Conservation (phyloP, 2,888 invertebrate species). For the Tetheella fluctuosa region DNA sequence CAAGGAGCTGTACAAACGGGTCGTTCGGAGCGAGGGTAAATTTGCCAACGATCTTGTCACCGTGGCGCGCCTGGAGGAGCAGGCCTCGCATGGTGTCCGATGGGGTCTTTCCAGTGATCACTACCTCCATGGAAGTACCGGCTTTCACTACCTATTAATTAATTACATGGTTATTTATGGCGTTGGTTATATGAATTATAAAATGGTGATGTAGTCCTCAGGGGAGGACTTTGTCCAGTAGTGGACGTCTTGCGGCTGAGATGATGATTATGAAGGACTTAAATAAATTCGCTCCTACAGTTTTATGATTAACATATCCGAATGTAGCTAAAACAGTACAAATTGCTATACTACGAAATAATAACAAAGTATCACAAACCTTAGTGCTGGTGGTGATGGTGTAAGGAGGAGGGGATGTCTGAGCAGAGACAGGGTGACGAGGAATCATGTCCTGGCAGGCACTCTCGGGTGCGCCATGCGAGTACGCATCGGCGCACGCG, state of each 20-base stretch:
- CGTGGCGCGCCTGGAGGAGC: slow-evolving; percentile 86
- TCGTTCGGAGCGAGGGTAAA: slow-evolving; percentile 83
- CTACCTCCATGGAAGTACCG: slow-evolving; percentile 77
- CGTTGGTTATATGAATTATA: slow-evolving; percentile 36
- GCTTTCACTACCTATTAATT: slow-evolving; percentile 61
- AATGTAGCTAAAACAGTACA: no score
- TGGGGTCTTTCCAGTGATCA: slow-evolving; percentile 74
- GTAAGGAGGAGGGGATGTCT: slow-evolving; percentile 85
- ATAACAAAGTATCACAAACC: slow-evolving; percentile 36
- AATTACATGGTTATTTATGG: slow-evolving; percentile 9
- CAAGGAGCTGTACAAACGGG: slow-evolving; percentile 76
- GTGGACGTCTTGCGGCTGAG: no score
- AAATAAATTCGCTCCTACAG: no score
- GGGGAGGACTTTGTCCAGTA: no score
- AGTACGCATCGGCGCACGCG: slow-evolving; percentile 76
- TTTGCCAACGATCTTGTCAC: slow-evolving; percentile 85
- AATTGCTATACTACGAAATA: neutral
- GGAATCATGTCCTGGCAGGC: slow-evolving; percentile 88
- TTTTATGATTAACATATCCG: no score
- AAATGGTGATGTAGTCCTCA: no score
- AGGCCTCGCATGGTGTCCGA: slow-evolving; percentile 85
- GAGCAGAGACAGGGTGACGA: slow-evolving; percentile 85
- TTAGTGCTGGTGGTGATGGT: slow-evolving; percentile 74
- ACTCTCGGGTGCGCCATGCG: slow-evolving; percentile 86
- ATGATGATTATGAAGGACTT: no score